A percentile compares a stretch with the other conserved stretches of the same genome.
phyloP scores from a whole-genome alignment of 1,140 invertebrate species.

The Drosophila ambigua region DNA sequence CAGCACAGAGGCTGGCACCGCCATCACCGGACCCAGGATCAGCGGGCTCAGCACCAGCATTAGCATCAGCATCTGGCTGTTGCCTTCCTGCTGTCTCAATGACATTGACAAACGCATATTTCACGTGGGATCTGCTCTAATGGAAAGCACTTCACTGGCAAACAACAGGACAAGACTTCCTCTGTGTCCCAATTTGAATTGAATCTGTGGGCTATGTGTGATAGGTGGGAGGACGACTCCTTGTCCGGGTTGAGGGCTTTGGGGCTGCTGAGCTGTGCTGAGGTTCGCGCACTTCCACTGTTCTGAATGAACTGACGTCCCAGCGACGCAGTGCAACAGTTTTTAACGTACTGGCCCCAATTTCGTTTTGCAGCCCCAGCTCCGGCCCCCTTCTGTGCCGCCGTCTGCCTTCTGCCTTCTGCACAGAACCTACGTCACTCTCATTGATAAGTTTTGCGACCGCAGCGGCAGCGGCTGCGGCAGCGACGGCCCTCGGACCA shows the following conservation, averaged over 20 bases:
- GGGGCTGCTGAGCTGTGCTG: slow-evolving; percentile 5
- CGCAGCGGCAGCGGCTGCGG: slow-evolving; percentile 25
- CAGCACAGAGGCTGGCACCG: slow-evolving; percentile 78
- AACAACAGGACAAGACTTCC: neutral
- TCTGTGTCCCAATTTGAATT: slow-evolving; percentile 20
- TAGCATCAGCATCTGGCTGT: slow-evolving; percentile 22
- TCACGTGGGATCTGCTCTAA: slow-evolving; percentile 1
- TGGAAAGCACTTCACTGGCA: slow-evolving; percentile 8
- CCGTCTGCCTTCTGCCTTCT: slow-evolving; percentile 23
- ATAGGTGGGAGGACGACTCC: slow-evolving; percentile 29
- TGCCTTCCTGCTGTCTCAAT: slow-evolving; percentile 18
- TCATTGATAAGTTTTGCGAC: slow-evolving; percentile 77
- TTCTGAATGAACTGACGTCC: slow-evolving; percentile 82
- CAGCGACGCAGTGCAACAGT: slow-evolving; percentile 74
- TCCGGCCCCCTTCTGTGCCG: slow-evolving; percentile 10
- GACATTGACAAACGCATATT: slow-evolving; percentile 43
- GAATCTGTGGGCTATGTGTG: slow-evolving; percentile 3
- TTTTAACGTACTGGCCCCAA: slow-evolving; percentile 78
- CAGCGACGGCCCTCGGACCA: too few species aligned
- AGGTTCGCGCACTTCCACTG: slow-evolving; percentile 68
- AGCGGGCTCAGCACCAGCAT: slow-evolving; percentile 40
- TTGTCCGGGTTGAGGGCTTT: slow-evolving; percentile 3
- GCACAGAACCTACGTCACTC: slow-evolving; percentile 76
- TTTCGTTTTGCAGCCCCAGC: slow-evolving; percentile 59
- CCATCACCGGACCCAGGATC: slow-evolving; percentile 49